Conservation (phyloP, 2,113 vertebrate species). For the Mastomys coucha region DNA sequence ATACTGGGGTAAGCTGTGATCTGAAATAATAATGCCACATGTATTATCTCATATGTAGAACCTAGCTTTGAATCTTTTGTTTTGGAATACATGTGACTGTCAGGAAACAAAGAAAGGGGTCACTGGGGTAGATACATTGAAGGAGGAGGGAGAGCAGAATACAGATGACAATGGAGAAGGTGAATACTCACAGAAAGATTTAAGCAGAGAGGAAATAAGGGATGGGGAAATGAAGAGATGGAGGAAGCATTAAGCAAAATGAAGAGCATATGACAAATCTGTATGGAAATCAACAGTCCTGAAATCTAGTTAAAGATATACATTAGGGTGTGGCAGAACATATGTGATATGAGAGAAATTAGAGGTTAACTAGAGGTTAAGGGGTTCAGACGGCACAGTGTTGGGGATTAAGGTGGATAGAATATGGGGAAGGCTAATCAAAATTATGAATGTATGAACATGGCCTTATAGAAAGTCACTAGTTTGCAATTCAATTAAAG, state of each 20-base stretch:
- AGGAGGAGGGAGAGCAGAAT: not conserved
- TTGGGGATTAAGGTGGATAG: not conserved
- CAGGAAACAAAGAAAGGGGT: not conserved
- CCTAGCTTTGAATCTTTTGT: not conserved
- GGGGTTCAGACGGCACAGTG: not conserved
- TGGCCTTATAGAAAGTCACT: not conserved
- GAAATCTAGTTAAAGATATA: not conserved
- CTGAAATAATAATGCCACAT: not conserved
- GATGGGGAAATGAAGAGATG: not conserved
- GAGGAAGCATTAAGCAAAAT: not conserved
- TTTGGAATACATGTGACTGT: not conserved
- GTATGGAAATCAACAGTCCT: not conserved
- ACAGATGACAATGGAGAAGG: not conserved
- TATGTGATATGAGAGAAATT: not conserved
- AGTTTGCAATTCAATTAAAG: not conserved
- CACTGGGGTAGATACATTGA: too few relatives aligned
- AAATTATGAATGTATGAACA: not conserved
- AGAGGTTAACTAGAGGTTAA: not conserved
- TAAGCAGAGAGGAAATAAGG: not conserved
- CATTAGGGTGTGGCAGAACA: not conserved
- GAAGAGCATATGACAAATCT: not conserved
- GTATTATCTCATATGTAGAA: not conserved
- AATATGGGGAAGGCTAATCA: not conserved
- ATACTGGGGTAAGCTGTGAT: not conserved
- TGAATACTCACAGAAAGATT: not conserved